Percentiles rank a stretch among this genome's conserved stretches.
These are phyloP conservation scores for Lepeophtheirus nordmannii DNA, from an alignment of 2,888 invertebrate species.

Conservation along the genomic window DNA sequence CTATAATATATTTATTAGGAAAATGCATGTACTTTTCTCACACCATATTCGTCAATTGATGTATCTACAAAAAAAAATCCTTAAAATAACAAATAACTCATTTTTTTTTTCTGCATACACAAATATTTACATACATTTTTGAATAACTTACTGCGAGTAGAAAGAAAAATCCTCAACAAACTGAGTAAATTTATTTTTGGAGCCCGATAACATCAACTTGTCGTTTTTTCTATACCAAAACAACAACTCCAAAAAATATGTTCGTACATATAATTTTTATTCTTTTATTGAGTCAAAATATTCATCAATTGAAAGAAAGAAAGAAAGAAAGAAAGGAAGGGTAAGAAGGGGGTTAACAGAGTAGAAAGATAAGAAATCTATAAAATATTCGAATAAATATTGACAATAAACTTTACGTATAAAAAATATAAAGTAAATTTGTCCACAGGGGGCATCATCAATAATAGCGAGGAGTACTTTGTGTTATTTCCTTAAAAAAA, in stretches of 20 bases:
- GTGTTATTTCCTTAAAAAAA: too few relatives aligned
- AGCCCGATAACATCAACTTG: background rate
- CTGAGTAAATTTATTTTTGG: background rate
- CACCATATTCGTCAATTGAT: too few relatives aligned
- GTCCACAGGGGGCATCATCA: background rate
- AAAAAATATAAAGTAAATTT: background rate
- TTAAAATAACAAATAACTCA: conserved; percentile 6
- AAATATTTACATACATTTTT: conserved; percentile 1
- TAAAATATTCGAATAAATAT: background rate
- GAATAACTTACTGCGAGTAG: too few relatives aligned
- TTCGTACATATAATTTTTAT: background rate
- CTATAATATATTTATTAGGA: too few relatives aligned
- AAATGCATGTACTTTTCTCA: too few relatives aligned
- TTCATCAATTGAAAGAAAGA: background rate
- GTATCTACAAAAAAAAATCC: background rate
- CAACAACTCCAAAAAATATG: background rate
- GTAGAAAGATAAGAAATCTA: background rate
- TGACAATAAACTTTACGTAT: background rate
- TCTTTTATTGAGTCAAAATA: conserved; percentile 7
- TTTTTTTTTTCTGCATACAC: background rate
- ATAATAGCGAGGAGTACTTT: too few relatives aligned
- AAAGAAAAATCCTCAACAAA: too few relatives aligned
- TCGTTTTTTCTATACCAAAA: too few relatives aligned
- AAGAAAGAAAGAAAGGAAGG: too few relatives aligned
- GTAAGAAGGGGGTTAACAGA: too few relatives aligned